Evolutionary conservation across 2,797 vertebrate species (phyloP), one percentile per base, ranked within the genome.

Genomic region (Enteromius unitaeniatus): DNA sequence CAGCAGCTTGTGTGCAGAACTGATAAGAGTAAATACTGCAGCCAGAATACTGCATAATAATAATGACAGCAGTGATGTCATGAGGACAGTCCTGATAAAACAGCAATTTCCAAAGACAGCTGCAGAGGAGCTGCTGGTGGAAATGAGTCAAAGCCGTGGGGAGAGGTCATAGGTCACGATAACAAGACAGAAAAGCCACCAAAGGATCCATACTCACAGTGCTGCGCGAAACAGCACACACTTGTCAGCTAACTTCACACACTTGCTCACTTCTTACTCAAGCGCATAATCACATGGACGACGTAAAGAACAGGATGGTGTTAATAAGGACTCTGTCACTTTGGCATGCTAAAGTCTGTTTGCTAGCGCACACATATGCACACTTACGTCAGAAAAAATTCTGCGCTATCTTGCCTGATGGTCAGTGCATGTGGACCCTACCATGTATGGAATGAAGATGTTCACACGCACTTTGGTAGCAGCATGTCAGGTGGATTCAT

Each of bases 191-290:
- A 85, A 86, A 84, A 91, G 89, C 77, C 87, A 87, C 89, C 86
- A 85, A 85, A 90, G 89, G 87, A 91, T 87, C 88, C 89, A 84
- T 86, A 89, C 88, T 92, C 72, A 67, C 81, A 85, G 19, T 45
- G 19, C 23, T 26, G 79, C 28, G 84, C 34, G 62, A 86, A 81
- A 80, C 47, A 58, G 58, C 67, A 64, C 55, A 70, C 84, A 85
- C n/a, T 64, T 64, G 68, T 69, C 72, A 64, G 77, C 83, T 79
- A 51, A 69, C 47, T 60, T 84, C 77, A 75, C 21, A 73, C 26
- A 81, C 47, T 83, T 40, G 49, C 67, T 89, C 40, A 77, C 68
- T 69, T 53, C 84, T 75, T 31, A 58, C 19, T 72, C 58, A 75
- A 6, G 80, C 10, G 21, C 73, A 81, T 78, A 70, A 51, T 65